phyloP scores from a whole-genome alignment of 2,113 vertebrate genomes.

The Lathamus discolor region DNA sequence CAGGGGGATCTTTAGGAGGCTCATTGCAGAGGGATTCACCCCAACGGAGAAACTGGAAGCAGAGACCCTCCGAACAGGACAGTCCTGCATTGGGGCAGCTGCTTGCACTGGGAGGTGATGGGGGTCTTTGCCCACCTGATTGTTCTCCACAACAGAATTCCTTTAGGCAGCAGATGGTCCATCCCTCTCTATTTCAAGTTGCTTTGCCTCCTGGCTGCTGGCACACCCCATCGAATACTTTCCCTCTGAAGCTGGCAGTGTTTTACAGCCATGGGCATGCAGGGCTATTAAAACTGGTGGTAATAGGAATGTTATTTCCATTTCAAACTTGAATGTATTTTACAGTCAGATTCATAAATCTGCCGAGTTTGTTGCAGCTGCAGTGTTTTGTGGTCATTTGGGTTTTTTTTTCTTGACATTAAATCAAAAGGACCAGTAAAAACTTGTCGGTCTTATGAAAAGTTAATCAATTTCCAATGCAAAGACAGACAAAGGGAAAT shows the following conservation, averaged over 20 bases:
- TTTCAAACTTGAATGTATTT: conserved; percentile 62
- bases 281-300: conserved; percentile 17
- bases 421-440: conserved; percentile 61
- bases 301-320: conserved; percentile 64
- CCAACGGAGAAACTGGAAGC: not conserved
- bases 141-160: not conserved
- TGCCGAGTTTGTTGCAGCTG: not conserved
- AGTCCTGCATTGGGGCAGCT: not conserved
- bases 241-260: not conserved
- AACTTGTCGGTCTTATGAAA: conserved; percentile 40
- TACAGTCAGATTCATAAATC: conserved; percentile 61
- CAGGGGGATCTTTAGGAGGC: not conserved
- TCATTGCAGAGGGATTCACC: not conserved
- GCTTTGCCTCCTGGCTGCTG: not conserved
- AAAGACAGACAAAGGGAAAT: conserved; percentile 66
- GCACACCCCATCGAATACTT: not conserved
- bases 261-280: not conserved
- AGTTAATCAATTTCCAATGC: conserved; percentile 72
- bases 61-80: not conserved
- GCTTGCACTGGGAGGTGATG: too few species aligned
- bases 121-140: not conserved
- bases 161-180: not conserved
- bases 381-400: not conserved
- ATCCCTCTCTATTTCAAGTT: not conserved
- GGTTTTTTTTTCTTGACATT: not conserved